Base-by-base conservation (phyloP, 2,113 vertebrate genomes). In the Proterorhinus semilunaris region DNA sequence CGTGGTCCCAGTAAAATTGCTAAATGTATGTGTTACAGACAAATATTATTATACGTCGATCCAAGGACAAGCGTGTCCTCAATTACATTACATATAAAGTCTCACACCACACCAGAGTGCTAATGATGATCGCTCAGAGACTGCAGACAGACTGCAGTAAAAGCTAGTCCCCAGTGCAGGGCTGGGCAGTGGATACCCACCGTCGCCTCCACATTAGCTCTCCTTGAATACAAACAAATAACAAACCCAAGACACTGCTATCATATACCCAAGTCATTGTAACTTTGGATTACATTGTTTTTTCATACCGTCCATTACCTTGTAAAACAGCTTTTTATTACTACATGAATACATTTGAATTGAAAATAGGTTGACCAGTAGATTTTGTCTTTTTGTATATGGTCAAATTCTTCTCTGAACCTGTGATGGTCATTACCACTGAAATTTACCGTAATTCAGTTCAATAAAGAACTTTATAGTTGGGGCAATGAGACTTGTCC, bases 181-280 rank as follows among this genome's bases (percentile, higher is more conserved):
- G 82, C 83, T 82, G 82, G 86, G 80, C 86, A 84, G 79, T 83
- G 83, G 70, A 86, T 79, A 85, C 75, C 76, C 85, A 87, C 84
- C 83, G 81, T 78, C 79, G 83, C 80, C 86, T 82, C 62, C 68
- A 76, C 71, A 63, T 61, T 44, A 68, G 11, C 71, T 74, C 77
- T 72, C 80, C 83, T 74, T 81, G 78, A 76, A 80, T 80, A 75
- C 85, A 88, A 87, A 87, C 86, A 86, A 78, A 69, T 69, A 27
- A 59, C 3, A 50, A 15, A 5, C 12, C 12, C 27, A 36, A 36
- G 27, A 36, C 27, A 36, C 27, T 36, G 27, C 27, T 27, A 27
- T 27, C 27, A 27, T 27, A 36, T 36, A 36, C 27, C 27, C 27
- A 36, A 36, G 27, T 36, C 27, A 36, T 36, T 36, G 27, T 36